A percentile compares a stretch with the other conserved stretches of the same genome.
Evolutionary conservation across 2,113 vertebrate species (phyloP).

Genomic region (Erinaceus europaeus): DNA sequence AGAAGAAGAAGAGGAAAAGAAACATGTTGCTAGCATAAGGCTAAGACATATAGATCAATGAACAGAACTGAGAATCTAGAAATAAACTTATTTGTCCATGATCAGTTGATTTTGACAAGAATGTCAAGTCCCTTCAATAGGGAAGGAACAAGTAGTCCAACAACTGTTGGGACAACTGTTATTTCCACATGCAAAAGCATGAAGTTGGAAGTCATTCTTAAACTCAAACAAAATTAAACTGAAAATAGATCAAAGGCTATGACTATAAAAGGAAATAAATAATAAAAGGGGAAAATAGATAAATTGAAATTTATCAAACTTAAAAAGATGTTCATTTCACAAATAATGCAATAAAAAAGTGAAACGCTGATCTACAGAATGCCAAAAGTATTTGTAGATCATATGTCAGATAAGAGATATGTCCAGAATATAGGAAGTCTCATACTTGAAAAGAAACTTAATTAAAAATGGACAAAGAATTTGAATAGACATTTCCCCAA

Average conservation of each 20-base stretch:
- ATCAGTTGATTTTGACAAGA: neutral
- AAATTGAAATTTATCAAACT: conserved; percentile 26
- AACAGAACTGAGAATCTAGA: conserved; percentile 20
- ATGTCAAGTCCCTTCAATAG: neutral
- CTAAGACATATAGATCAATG: neutral
- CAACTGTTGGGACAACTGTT: neutral
- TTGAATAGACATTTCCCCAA: conserved; percentile 33
- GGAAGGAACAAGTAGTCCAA: neutral
- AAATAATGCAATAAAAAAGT: neutral
- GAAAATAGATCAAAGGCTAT: conserved; percentile 1
- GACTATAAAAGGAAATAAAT: conserved; percentile 15
- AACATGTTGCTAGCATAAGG: neutral
- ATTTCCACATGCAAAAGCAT: conserved; percentile 14
- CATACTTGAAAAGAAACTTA: conserved; percentile 22
- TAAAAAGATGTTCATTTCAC: neutral
- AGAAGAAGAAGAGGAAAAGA: no score
- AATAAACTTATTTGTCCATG: neutral
- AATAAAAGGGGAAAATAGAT: neutral
- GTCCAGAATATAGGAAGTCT: conserved; percentile 28
- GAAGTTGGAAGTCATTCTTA: conserved; percentile 19
- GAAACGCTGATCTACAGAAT: conserved; percentile 4
- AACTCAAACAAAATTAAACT: conserved; percentile 27
- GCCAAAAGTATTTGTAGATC: conserved; percentile 26
- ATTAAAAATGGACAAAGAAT: conserved; percentile 33
- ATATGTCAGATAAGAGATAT: neutral